phyloP scores from a whole-genome alignment of 2,113 vertebrate species.

The Nasalis larvatus region DNA sequence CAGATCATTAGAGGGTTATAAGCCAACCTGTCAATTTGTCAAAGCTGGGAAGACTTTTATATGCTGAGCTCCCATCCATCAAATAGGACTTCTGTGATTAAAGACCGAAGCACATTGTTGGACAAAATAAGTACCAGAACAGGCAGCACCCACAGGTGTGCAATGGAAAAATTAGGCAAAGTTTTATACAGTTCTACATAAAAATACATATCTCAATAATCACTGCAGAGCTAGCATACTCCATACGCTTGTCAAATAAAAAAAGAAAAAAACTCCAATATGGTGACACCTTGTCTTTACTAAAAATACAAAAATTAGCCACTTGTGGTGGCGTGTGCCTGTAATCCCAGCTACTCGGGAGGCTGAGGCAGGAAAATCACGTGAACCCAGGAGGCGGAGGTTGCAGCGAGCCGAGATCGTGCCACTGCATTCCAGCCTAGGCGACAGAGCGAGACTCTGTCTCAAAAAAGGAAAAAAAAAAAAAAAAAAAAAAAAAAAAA shows the following conservation, averaged over 20 bases:
- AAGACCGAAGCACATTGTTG: neutral
- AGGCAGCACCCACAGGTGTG: neutral
- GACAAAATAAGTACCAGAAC: neutral
- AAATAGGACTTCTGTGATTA: neutral
- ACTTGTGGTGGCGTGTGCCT: no score
- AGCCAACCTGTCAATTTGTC: neutral
- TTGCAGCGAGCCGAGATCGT: no score
- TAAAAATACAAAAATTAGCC: no score
- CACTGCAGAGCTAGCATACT: neutral
- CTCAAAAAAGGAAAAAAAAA: neutral
- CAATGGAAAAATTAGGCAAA: neutral
- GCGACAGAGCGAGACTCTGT: no score
- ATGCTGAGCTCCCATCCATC: neutral
- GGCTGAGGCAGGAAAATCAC: no score
- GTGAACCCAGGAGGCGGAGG: no score
- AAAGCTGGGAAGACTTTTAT: neutral
- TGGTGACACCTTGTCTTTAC: no score
- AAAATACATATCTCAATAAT: neutral
- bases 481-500: no score
- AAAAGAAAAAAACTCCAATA: neutral
- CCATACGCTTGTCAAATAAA: neutral
- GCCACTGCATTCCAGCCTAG: no score
- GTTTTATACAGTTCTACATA: neutral
- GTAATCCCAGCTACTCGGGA: fast-evolving
- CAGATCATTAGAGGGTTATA: neutral